Evolutionary conservation across 2,797 vertebrate species (phyloP).

Genomic region (Anas bahamensis): DNA sequence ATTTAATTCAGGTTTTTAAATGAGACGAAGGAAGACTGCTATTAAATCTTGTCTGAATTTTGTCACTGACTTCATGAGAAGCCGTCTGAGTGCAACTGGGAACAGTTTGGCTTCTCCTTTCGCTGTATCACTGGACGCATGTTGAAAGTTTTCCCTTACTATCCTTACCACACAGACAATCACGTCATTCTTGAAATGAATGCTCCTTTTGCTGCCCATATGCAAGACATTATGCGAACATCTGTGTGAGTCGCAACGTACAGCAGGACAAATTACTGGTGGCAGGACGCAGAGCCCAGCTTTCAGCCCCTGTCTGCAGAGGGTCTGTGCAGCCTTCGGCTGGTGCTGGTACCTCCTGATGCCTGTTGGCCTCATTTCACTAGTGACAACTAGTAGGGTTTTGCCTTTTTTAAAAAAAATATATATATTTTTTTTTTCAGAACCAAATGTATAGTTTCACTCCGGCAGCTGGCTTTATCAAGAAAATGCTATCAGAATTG

Average conservation of each 20-base stretch:
- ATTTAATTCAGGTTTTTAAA: slow-evolving; percentile 49
- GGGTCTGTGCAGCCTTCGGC: neutral
- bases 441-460: slow-evolving; percentile 13
- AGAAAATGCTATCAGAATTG: slow-evolving; percentile 12
- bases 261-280: slow-evolving; percentile 57
- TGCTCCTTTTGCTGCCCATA: slow-evolving; percentile 67
- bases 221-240: slow-evolving; percentile 70
- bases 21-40: neutral
- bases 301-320: slow-evolving; percentile 59
- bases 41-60: slow-evolving; percentile 22
- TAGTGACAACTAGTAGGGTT: neutral
- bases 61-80: slow-evolving; percentile 2
- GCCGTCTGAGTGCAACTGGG: neutral
- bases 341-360: neutral
- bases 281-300: slow-evolving; percentile 63
- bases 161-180: slow-evolving; percentile 26
- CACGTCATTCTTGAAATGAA: slow-evolving; percentile 60
- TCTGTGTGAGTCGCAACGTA: slow-evolving; percentile 66
- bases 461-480: slow-evolving; percentile 24
- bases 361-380: neutral
- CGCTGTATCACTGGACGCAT: slow-evolving; percentile 32
- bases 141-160: slow-evolving; percentile 33
- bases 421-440: neutral
- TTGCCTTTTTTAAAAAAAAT: neutral
- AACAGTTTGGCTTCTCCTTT: slow-evolving; percentile 23